These are phyloP conservation scores for Danionella cerebrum DNA, from an alignment of 2,113 vertebrate species.

Conservation along the genomic window DNA sequence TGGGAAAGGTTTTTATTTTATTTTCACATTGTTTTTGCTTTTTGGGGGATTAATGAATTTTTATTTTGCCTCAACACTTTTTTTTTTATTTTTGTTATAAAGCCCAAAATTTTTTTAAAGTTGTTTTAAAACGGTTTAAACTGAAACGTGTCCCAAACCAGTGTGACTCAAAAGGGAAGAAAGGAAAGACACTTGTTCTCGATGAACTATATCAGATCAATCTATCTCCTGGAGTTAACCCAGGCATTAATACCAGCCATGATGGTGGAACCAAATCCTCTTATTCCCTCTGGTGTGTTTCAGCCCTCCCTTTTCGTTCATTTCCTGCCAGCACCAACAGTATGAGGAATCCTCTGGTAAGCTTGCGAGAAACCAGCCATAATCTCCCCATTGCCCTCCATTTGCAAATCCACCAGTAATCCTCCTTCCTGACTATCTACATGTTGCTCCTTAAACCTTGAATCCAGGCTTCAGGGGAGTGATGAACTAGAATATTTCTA, in stretches of 20 bases:
- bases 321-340: conserved; percentile 38
- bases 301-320: conserved; percentile 49
- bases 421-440: conserved; percentile 45
- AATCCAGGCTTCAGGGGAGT: neutral
- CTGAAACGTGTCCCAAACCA: neutral
- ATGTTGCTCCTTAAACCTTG: conserved; percentile 47
- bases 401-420: conserved; percentile 53
- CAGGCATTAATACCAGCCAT: conserved; percentile 13
- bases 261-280: conserved; percentile 18
- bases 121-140: neutral
- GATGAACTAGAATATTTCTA: neutral
- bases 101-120: too few species aligned
- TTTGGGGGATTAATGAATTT: too few species aligned
- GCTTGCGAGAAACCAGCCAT: conserved; percentile 27
- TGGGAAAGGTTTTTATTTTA: too few species aligned
- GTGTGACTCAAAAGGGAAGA: neutral
- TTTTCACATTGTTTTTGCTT: too few species aligned
- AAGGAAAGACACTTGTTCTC: neutral
- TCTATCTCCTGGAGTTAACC: conserved; percentile 1
- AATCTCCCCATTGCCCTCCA: conserved; percentile 50
- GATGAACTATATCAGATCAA: conserved; percentile 20
- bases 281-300: conserved; percentile 7
- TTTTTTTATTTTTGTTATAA: too few species aligned
- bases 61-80: too few species aligned
- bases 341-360: conserved; percentile 49